Evolutionary conservation across 2,888 invertebrate species (phyloP), one percentile per base, ranked within the genome.

Genomic region (Drosophila longiperda): DNA sequence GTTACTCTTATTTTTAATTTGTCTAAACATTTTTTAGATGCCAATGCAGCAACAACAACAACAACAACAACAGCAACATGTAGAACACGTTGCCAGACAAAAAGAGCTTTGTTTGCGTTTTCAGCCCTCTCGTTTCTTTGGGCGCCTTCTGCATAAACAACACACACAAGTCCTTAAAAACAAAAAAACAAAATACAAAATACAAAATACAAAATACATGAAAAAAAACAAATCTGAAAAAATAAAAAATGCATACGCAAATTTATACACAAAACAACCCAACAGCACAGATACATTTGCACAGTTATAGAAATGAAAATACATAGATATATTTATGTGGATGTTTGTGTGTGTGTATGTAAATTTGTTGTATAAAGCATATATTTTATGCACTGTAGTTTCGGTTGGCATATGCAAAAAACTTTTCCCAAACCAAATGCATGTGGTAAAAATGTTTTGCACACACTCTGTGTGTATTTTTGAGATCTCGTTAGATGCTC

Each of bases 341-440:
- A 17, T 38, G 29, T 33, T 33, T 26, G 52, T 57, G 58, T 61
- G 45, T 48, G 61, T 69, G 48, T 75, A 87, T 84, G 87, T 72
- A 87, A 84, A 87, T 85, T 87, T 83, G 66, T 75, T 71, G 66
- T 66, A 75, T 76, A 85, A 84, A 78, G 74, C 73, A 85, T 86
- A 83, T 82, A 86, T 85, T 87, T 85, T 85, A 85, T 85, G 83
- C 83, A 85, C 85, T 88, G 86, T 78, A 86, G 80, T 87, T 87
- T 87, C 73, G 77, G 81, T 80, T 80, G 66, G 67, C 82, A 77
- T 72, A 81, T 82, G 81, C 81, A 81, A 81, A 81, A 78, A 80
- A n/a, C 17, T n/a, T 8, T 57, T 77, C 78, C 33, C 29, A 29
- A 66, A 66, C 68, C 70, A 77, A 82, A 70, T 81, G 76, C 72